Evolutionary conservation across 2,888 invertebrate genomes (phyloP).

Genomic region (Sinodicranocentrus sp.): DNA sequence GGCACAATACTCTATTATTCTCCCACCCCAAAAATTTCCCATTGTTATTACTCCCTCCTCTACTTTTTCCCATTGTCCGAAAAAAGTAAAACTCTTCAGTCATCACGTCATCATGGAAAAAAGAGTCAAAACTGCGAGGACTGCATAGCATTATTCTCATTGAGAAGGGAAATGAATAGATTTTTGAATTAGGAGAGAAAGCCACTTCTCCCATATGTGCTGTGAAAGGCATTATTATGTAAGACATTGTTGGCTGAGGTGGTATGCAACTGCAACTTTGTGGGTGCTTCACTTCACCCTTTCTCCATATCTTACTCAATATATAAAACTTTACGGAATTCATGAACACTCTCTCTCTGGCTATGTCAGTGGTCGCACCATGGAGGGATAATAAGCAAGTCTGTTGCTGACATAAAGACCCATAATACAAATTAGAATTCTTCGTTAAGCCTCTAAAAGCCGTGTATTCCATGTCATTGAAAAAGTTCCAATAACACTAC

Average conservation of each 20-base stretch:
- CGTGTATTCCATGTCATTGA: background rate
- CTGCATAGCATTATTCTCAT: conserved; percentile 2
- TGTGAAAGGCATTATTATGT: conserved; percentile 8
- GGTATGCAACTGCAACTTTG: no score
- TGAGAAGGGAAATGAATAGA: conserved; percentile 38
- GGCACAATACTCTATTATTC: conserved; percentile 14
- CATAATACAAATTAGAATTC: conserved; percentile 69
- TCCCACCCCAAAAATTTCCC: conserved; percentile 26
- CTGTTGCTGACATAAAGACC: conserved; percentile 63
- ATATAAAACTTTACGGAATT: conserved; percentile 21
- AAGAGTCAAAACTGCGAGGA: conserved; percentile 17
- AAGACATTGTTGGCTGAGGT: background rate
- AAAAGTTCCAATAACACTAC: conserved; percentile 1
- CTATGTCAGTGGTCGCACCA: conserved; percentile 30
- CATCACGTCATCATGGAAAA: conserved; percentile 44
- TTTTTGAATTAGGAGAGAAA: conserved; percentile 55
- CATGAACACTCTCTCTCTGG: conserved; percentile 40
- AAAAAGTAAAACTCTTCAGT: conserved; percentile 59
- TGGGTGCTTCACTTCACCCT: no score
- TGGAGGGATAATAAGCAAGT: conserved; percentile 61
- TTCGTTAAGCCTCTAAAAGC: conserved; percentile 47
- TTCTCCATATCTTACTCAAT: no score
- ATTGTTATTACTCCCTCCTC: conserved; percentile 41
- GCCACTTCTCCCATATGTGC: conserved; percentile 24
- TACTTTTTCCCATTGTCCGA: conserved; percentile 45